Percentiles rank a stretch among this genome's conserved stretches.
Conservation (phyloP, 2,888 invertebrate species). For the Erpobdella octoculata region DNA sequence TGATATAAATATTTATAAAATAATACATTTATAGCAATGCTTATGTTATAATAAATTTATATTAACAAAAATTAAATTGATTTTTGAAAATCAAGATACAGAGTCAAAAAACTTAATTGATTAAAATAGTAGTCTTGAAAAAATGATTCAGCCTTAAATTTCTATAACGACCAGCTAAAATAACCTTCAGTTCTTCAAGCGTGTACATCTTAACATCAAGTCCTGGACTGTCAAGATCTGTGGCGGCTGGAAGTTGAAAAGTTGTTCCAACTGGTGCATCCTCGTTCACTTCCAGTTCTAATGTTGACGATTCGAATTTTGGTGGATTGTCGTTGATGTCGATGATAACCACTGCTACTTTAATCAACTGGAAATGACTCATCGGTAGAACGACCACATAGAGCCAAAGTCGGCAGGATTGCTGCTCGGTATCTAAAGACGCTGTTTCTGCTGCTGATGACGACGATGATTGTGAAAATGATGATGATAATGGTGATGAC, state of each 20-base stretch:
- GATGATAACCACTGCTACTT: slow-evolving; percentile 29
- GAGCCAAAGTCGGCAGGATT: slow-evolving; percentile 29
- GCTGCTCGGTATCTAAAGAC: background rate
- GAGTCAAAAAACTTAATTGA: too few species aligned
- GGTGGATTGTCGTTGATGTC: slow-evolving; percentile 36
- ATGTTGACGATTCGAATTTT: slow-evolving; percentile 27
- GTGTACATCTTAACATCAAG: slow-evolving; percentile 30
- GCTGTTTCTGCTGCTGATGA: background rate
- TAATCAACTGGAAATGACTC: slow-evolving; percentile 26
- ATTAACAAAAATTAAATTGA: too few species aligned
- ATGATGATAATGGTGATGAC: background rate
- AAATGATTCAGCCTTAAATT: too few species aligned
- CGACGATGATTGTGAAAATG: background rate
- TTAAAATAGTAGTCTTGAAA: too few species aligned
- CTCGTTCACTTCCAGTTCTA: slow-evolving; percentile 31
- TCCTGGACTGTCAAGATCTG: slow-evolving; percentile 29
- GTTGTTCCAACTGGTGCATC: slow-evolving; percentile 30
- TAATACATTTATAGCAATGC: too few species aligned
- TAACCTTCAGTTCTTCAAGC: slow-evolving; percentile 15
- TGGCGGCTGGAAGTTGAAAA: slow-evolving; percentile 33
- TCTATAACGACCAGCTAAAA: too few species aligned
- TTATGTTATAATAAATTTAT: too few species aligned
- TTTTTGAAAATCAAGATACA: too few species aligned
- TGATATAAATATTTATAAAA: too few species aligned
- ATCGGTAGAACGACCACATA: slow-evolving; percentile 33